Percentiles rank a stretch among this genome's conserved stretches.
phyloP scores from a whole-genome alignment of 2,888 invertebrate species.

The Perizoma affinitatum region DNA sequence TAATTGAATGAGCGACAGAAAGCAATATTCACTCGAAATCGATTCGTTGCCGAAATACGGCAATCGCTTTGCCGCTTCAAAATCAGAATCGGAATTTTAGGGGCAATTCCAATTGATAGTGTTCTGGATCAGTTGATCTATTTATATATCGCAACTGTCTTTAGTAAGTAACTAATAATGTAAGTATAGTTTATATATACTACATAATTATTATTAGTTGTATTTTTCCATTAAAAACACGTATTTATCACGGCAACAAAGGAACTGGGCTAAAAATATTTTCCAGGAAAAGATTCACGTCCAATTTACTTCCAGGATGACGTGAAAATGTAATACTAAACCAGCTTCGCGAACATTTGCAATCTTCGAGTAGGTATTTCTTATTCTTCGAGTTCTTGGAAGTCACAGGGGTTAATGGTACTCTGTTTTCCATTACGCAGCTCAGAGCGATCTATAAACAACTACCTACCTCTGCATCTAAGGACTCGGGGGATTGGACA shows the following conservation, averaged over 20 bases:
- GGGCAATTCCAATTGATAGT: slow-evolving; percentile 1
- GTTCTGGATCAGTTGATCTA: too few species aligned
- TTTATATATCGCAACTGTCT: too few species aligned
- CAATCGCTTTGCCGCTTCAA: slow-evolving; percentile 40
- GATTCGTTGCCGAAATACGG: slow-evolving; percentile 51
- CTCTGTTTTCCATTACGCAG: slow-evolving; percentile 39
- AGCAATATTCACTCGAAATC: slow-evolving; percentile 48
- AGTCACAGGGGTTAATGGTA: slow-evolving; percentile 34
- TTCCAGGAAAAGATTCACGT: slow-evolving; percentile 5
- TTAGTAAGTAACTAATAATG: too few species aligned
- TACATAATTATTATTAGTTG: too few species aligned
- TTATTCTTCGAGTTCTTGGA: too few species aligned
- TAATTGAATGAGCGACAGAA: slow-evolving; percentile 58
- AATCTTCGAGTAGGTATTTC: too few species aligned
- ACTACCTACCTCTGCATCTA: slow-evolving; percentile 36
- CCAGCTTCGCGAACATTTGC: slow-evolving; percentile 5
- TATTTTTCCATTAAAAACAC: too few species aligned
- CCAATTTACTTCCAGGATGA: slow-evolving; percentile 20
- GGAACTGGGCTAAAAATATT: background rate
- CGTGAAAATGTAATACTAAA: slow-evolving; percentile 16
- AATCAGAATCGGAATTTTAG: slow-evolving; percentile 24
- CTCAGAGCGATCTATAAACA: slow-evolving; percentile 42
- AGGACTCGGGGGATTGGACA: slow-evolving; percentile 41
- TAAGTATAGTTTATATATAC: too few species aligned
- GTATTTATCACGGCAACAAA: too few species aligned